Evolutionary conservation across 2,888 invertebrate species (phyloP), one percentile per base, ranked within the genome.

Genomic region (Acanthosoma haemorrhoidale): DNA sequence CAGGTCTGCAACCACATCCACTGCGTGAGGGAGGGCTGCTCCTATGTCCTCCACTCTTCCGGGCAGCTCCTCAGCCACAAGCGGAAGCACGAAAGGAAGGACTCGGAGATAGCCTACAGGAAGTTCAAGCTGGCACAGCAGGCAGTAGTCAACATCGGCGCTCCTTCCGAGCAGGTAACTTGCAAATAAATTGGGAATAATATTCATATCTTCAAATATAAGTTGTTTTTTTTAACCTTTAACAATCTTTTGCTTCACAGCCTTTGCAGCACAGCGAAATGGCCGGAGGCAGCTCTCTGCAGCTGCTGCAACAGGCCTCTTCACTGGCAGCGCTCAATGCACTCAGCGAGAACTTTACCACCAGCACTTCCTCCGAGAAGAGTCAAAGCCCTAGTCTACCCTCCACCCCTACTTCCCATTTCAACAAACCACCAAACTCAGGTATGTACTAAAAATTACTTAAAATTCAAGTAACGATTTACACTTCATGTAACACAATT

Each of bases 1-100:
- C 87, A 91, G 71, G 92, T 95, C 60, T 94, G 94, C 84, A 98
- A 98, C 83, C 98, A 98, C 81, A 98, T 97, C 75, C 98, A 98
- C 82, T 98, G 98, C 83, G 96, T 98, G 76, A 85, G 97, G 72
- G 91, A 92, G 2, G 92, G 92, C 72, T 98, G 98, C 83, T 92
- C 90, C 80, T 97, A 96, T 80, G 96, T 98, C 3, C 84, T 98
- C 73, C 97, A 98, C 79, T 96, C 96, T 36, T 94, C 95, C 78
- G 94, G 96, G 64, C 97, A 98, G 80, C 87, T 98, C 75, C 93
- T 95, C 80, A 95, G 96, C 9, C 98, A 98, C 81, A 97, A 97
- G 82, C 87, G 97, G 69, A 97, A 96, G 79, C 98, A 98, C 80
- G 97, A 98, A 80, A 87, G 96, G 61, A 89, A 92, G 78, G 95